Percentiles rank a stretch among this genome's conserved stretches.
Conservation (phyloP, 1,140 invertebrate species). For the Schlechtendalia chinensis region DNA sequence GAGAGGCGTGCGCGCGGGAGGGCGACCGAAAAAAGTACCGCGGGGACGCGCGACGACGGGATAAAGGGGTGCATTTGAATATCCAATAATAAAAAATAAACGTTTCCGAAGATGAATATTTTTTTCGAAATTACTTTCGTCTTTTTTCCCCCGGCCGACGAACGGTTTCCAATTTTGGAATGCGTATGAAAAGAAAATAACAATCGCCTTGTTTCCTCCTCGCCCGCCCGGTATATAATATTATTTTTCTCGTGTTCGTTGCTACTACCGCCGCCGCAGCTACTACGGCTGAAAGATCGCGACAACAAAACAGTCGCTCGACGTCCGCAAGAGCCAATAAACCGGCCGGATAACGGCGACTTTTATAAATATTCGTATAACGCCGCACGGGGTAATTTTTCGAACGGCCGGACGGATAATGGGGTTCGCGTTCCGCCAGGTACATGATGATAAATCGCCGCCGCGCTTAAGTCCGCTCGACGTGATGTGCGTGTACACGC, state of each 20-base stretch:
- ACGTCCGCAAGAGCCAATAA: background rate
- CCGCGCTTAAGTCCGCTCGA: constrained; percentile 33
- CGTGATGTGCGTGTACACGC: background rate
- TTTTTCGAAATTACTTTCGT: constrained; percentile 48
- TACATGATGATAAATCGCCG: constrained; percentile 34
- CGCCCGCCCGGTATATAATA: background rate
- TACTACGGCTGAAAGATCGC: background rate
- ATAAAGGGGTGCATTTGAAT: constrained; percentile 42
- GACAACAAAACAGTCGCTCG: background rate
- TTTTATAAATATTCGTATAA: background rate
- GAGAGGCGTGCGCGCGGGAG: too few species aligned
- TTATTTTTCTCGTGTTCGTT: background rate
- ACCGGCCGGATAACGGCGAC: constrained; percentile 21
- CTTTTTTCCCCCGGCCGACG: background rate
- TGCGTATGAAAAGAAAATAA: constrained; percentile 38
- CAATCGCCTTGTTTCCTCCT: background rate
- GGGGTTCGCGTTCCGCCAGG: constrained; percentile 23
- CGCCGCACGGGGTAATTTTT: background rate
- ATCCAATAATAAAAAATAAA: constrained; percentile 50
- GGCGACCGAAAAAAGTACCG: too few species aligned
- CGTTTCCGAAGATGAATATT: constrained; percentile 48
- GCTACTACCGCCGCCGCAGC: background rate
- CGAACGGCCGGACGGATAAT: constrained; percentile 24
- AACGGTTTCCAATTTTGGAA: constrained; percentile 48
- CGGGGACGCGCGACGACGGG: background rate